phyloP scores from a whole-genome alignment of 2,797 vertebrate species.

The Semaprochilodus insignis region DNA sequence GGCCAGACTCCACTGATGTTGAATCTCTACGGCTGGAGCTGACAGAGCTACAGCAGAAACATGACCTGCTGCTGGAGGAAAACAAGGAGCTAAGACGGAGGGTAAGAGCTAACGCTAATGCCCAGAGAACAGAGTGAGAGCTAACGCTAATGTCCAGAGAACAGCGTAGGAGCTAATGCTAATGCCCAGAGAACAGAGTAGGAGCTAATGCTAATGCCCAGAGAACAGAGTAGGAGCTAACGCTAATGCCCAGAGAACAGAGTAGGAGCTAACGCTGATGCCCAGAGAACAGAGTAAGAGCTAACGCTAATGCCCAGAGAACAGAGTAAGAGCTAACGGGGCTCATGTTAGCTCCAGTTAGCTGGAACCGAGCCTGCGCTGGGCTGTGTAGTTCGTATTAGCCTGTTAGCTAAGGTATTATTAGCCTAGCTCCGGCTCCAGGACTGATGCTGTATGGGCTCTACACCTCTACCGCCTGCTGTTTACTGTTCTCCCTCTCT shows the following conservation, averaged over 20 bases:
- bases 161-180: neutral
- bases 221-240: neutral
- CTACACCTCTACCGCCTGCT: too few relatives aligned
- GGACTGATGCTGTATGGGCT: too few relatives aligned
- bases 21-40: conserved; percentile 87
- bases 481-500: too few relatives aligned
- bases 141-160: neutral
- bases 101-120: conserved; percentile 74
- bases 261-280: neutral
- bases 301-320: neutral
- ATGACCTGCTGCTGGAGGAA: conserved; percentile 87
- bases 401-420: too few relatives aligned
- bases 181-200: neutral
- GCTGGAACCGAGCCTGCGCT: too few relatives aligned
- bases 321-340: too few relatives aligned
- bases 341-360: too few relatives aligned
- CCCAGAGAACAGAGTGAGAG: neutral
- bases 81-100: conserved; percentile 89
- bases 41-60: conserved; percentile 89
- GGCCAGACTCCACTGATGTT: conserved; percentile 82
- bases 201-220: neutral
- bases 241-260: neutral
- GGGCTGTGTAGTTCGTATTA: too few relatives aligned
- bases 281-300: neutral
- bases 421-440: too few relatives aligned